Evolutionary conservation across 2,888 invertebrate genomes (phyloP).

Genomic region (Cephus nigrinus): DNA sequence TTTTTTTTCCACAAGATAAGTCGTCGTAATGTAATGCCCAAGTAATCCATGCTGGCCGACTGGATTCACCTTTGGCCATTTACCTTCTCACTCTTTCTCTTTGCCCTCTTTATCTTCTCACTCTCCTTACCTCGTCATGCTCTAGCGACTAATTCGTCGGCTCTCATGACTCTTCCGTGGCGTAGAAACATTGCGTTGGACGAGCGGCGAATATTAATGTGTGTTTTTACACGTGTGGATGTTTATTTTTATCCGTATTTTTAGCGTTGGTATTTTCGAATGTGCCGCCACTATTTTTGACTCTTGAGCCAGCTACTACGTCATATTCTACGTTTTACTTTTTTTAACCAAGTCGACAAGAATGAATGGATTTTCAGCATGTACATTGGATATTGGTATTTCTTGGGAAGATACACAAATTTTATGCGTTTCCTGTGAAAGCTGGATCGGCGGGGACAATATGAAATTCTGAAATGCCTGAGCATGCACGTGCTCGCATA

Average conservation of each 20-base stretch:
- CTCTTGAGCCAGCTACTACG: conserved; percentile 3
- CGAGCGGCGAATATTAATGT: conserved; percentile 54
- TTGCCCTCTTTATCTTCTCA: neutral
- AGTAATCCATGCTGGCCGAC: neutral
- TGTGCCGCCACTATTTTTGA: conserved; percentile 55
- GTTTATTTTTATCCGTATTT: conserved; percentile 60
- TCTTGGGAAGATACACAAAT: neutral
- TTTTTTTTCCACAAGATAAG: too few relatives aligned
- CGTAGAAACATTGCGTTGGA: conserved; percentile 33
- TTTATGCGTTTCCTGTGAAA: neutral
- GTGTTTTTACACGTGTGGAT: conserved; percentile 60
- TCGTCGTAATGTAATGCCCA: neutral
- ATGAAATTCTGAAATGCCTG: neutral
- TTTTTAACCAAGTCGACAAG: neutral
- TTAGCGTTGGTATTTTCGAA: conserved; percentile 60
- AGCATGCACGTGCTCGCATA: neutral
- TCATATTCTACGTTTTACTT: neutral
- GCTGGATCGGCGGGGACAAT: neutral
- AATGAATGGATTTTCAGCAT: conserved; percentile 1
- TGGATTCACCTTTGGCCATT: neutral
- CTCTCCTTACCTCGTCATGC: neutral
- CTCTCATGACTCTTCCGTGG: conserved; percentile 2
- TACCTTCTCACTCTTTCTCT: neutral
- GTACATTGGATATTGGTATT: neutral
- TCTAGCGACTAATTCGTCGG: neutral